Evolutionary conservation across 2,888 invertebrate genomes (phyloP).

Genomic region (Drosophila mayaguana): DNA sequence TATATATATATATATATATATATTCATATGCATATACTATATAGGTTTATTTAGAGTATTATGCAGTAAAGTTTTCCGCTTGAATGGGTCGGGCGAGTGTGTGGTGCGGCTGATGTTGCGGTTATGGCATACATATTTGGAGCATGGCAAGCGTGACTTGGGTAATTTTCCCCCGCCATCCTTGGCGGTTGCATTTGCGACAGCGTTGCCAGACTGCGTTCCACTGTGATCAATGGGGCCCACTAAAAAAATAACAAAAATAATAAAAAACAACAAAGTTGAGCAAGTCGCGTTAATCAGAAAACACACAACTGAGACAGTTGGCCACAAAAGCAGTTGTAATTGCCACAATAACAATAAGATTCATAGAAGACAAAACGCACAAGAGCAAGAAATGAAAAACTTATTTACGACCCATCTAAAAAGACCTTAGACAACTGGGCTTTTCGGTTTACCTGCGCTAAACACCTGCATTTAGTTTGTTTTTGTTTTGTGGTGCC

Average conservation of each 20-base stretch:
- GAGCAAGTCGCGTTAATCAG: conserved; percentile 25
- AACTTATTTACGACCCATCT: conserved; percentile 59
- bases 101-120: conserved; percentile 5
- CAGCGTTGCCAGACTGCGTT: conserved; percentile 39
- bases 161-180: conserved; percentile 45
- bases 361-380: conserved; percentile 13
- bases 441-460: conserved; percentile 21
- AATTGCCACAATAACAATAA: conserved; percentile 27
- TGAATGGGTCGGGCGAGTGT: conserved; percentile 41
- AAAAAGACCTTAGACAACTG: conserved; percentile 10
- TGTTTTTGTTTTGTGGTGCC: not conserved
- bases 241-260: not conserved
- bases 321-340: conserved; percentile 10
- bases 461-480: conserved; percentile 38
- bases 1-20: conserved; percentile 20
- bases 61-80: conserved; percentile 64
- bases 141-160: conserved; percentile 67
- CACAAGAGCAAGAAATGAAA: conserved; percentile 27
- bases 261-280: not conserved
- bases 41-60: conserved; percentile 41
- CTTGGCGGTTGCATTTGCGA: conserved; percentile 37
- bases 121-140: conserved; percentile 57
- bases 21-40: conserved; percentile 21
- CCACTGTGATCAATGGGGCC: conserved; percentile 18
- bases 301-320: not conserved